Percentiles rank a stretch among this genome's conserved stretches.
phyloP scores from a whole-genome alignment of 1,140 invertebrate genomes.

The Branchinecta lynchi region DNA sequence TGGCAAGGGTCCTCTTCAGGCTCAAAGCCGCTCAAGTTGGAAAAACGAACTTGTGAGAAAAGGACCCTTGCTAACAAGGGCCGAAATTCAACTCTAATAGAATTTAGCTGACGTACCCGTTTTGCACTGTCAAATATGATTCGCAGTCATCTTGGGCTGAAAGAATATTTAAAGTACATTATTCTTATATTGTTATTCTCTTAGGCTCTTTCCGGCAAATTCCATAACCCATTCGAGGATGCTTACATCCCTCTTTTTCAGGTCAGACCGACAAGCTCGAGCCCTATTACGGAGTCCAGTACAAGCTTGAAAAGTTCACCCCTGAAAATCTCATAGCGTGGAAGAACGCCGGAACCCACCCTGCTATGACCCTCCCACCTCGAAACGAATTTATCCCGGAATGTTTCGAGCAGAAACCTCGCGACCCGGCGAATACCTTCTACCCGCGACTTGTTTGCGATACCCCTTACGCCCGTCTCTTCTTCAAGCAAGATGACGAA shows the following conservation, averaged over 20 bases:
- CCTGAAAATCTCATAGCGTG: slow-evolving; percentile 47
- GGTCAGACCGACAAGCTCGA: slow-evolving; percentile 41
- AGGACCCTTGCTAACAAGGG: too few relatives aligned
- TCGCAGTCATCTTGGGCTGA: too few relatives aligned
- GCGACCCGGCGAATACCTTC: slow-evolving; percentile 42
- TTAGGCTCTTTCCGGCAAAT: too few relatives aligned
- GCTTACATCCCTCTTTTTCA: background rate
- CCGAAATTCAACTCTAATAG: too few relatives aligned
- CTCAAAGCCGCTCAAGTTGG: too few relatives aligned
- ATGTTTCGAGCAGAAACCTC: slow-evolving; percentile 56
- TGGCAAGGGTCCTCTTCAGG: too few relatives aligned
- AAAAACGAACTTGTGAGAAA: too few relatives aligned
- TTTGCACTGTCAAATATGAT: too few relatives aligned
- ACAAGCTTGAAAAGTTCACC: slow-evolving; percentile 52
- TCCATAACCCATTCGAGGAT: too few relatives aligned
- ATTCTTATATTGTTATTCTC: too few relatives aligned
- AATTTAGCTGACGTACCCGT: too few relatives aligned
- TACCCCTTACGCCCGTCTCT: slow-evolving; percentile 56
- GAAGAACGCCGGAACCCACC: slow-evolving; percentile 43
- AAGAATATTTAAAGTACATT: too few relatives aligned
- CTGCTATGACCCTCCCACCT: slow-evolving; percentile 55
- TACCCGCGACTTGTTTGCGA: slow-evolving; percentile 62
- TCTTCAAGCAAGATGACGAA: slow-evolving; percentile 90
- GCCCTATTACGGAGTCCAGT: slow-evolving; percentile 85
- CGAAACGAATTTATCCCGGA: slow-evolving; percentile 84